Evolutionary conservation across 2,113 vertebrate genomes (phyloP).

Genomic region (Hemibagrus wyckioides): DNA sequence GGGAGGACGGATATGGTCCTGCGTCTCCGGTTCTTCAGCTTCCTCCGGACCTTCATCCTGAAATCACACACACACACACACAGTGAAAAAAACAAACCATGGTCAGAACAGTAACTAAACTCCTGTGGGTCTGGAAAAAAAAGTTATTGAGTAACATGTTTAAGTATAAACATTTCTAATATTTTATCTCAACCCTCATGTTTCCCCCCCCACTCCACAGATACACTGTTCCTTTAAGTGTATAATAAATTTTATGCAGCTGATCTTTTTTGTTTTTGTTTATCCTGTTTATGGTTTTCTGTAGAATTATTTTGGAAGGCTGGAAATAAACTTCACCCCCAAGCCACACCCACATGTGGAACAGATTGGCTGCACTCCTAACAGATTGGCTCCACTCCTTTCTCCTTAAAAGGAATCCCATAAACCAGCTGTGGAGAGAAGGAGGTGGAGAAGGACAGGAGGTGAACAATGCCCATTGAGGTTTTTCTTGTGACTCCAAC

Average conservation of each 20-base stretch:
- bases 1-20: background rate
- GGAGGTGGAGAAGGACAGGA: too few relatives aligned
- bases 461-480: too few relatives aligned
- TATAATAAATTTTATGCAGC: background rate
- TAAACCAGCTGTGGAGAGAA: too few relatives aligned
- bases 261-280: background rate
- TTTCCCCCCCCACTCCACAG: too few relatives aligned
- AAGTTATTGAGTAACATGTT: background rate
- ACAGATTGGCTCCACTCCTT: too few relatives aligned
- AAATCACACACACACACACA: background rate
- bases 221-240: background rate
- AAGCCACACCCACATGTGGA: too few relatives aligned
- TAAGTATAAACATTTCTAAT: background rate
- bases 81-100: background rate
- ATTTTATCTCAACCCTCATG: background rate
- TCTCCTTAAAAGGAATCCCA: background rate
- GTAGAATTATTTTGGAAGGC: background rate
- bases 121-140: background rate
- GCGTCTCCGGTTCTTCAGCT: background rate
- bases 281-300: background rate
- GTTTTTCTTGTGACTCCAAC: background rate
- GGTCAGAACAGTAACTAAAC: background rate
- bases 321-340: background rate
- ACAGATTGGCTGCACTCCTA: too few relatives aligned
- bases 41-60: slow-evolving; percentile 20